Conservation (phyloP, 1,140 invertebrate genomes). For the Agrypnia vestita region DNA sequence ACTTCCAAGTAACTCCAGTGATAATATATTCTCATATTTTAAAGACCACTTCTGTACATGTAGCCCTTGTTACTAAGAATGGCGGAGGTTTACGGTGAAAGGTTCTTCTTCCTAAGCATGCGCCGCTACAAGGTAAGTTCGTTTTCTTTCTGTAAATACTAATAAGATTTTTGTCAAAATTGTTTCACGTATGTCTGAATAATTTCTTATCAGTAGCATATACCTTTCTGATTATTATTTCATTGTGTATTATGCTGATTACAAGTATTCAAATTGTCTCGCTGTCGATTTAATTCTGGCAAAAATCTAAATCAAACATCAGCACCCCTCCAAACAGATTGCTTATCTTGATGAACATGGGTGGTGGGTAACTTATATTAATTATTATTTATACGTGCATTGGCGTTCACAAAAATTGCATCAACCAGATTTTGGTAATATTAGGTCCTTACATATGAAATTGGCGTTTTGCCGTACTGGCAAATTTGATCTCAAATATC, state of each 20-base stretch:
- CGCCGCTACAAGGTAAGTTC: constrained; percentile 37
- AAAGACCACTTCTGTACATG: constrained; percentile 16
- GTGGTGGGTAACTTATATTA: constrained; percentile 30
- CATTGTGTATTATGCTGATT: too few relatives aligned
- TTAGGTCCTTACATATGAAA: too few relatives aligned
- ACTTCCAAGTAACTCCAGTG: constrained; percentile 33
- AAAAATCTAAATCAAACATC: not conserved
- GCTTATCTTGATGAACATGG: constrained; percentile 24
- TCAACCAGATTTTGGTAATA: too few relatives aligned
- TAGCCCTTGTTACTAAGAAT: constrained; percentile 20
- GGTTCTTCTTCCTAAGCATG: constrained; percentile 27
- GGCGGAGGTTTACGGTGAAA: constrained; percentile 31
- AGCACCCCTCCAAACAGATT: not conserved
- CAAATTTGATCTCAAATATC: too few relatives aligned
- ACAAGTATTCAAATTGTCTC: too few relatives aligned
- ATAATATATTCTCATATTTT: constrained; percentile 20
- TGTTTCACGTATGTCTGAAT: not conserved
- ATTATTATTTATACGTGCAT: not conserved
- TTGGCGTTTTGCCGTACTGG: too few relatives aligned
- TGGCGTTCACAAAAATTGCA: too few relatives aligned
- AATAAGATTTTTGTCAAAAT: not conserved
- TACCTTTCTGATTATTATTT: too few relatives aligned
- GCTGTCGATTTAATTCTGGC: constrained; percentile 15
- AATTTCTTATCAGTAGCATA: too few relatives aligned
- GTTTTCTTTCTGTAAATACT: constrained; percentile 1